Base-by-base conservation (phyloP, 2,888 invertebrate genomes). In the Apomyelois bistriatella region DNA sequence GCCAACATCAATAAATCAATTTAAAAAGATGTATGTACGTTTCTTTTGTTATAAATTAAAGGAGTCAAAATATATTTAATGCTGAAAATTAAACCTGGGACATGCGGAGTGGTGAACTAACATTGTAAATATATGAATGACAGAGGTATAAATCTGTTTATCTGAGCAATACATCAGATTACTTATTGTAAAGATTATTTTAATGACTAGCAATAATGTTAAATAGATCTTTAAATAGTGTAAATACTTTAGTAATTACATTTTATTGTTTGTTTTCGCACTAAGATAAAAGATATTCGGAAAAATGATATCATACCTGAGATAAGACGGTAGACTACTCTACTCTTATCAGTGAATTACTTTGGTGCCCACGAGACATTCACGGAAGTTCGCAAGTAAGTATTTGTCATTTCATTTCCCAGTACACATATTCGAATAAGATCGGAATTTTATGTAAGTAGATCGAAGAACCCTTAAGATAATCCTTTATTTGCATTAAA, bases 261-360 rank as follows among this genome's bases (percentile, higher is more conserved):
- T 42, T n/a, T 22, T 22, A 42, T 5, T 42, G 22, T 46, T 46
- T 46, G 13, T 46, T 46, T 32, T 13, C 12, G 5, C 3, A 10
- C 8, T 41, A 30, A 30, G 30, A 43, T 43, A 43, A 43, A 30
- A 30, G 43, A 43, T 43, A 43, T 13, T 12, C 9, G 0, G 42
- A 28, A 43, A 30, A 43, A 13, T 48, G n/a, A 37, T 13, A 48
- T 22, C 48, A 22, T 1, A 30, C 4, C 37, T 16, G 15, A 35
- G 40, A 53, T 49, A 49, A 49, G 9, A 22, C n/a, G 16, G 36
- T 49, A 53, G 53, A 53, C 53, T 32, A 38, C 35, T n/a, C 37
- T 48, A 37, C 49, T 49, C 53, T 51, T 50, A 54, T 54, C 53
- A 40, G 13, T 28, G 32, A 46, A 22, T 46, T 41, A 41, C 16